Evolutionary conservation across 2,888 invertebrate genomes (phyloP).

Genomic region (Agrotis clavis): DNA sequence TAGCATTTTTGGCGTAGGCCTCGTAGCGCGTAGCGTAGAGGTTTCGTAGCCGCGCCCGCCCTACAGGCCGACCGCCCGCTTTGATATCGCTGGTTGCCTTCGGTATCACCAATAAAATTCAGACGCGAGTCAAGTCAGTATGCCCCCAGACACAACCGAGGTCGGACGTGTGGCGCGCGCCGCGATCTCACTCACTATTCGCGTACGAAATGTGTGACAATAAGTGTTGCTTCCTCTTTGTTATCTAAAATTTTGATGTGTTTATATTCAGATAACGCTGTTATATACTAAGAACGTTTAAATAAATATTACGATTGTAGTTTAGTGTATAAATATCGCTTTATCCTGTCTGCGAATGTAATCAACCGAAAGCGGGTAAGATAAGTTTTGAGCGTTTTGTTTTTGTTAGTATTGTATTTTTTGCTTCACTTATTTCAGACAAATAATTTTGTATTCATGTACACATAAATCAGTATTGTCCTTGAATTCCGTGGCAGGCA

Average conservation of each 20-base stretch:
- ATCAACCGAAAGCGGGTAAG: conserved; percentile 74
- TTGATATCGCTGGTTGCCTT: conserved; percentile 73
- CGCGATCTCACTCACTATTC: conserved; percentile 75
- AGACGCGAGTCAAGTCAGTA: conserved; percentile 77
- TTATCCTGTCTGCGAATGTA: conserved; percentile 66
- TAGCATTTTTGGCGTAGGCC: conserved; percentile 38
- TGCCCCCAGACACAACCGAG: conserved; percentile 79
- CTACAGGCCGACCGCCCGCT: conserved; percentile 71
- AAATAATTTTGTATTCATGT: conserved; percentile 22
- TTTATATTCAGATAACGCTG: conserved; percentile 71
- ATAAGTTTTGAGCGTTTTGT: conserved; percentile 43
- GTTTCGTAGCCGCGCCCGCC: conserved; percentile 80
- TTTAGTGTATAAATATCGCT: conserved; percentile 65
- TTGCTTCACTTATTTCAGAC: conserved; percentile 37
- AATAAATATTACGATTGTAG: conserved; percentile 44
- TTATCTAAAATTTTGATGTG: conserved; percentile 81
- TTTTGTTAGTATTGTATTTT: conserved; percentile 48
- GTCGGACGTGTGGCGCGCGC: conserved; percentile 80
- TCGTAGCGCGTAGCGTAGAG: conserved; percentile 79
- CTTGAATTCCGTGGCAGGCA: conserved; percentile 67
- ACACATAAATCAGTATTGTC: conserved; percentile 54
- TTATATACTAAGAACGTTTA: conserved; percentile 62
- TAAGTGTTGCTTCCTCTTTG: conserved; percentile 90
- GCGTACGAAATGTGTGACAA: conserved; percentile 90
- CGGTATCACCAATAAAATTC: conserved; percentile 72